Evolutionary conservation across 2,113 vertebrate genomes (phyloP), one percentile per base, ranked within the genome.

Genomic region (Nerophis lumbriciformis): DNA sequence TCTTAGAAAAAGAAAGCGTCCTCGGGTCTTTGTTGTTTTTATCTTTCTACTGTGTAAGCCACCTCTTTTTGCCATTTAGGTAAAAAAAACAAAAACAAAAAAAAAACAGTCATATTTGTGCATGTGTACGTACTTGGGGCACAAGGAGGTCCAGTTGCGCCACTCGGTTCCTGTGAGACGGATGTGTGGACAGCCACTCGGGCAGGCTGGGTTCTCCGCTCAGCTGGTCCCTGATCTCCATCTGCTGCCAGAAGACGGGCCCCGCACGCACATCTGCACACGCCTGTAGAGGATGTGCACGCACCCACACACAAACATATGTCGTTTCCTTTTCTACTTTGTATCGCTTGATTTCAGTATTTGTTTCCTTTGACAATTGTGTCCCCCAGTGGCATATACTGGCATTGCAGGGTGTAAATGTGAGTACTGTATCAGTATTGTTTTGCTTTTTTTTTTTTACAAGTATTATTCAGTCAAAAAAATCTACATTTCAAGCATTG

Each of bases 181-280:
- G 95, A 69, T 99, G 97, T 4, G 97, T 98, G 66, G 95, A 99
- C 44, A 98, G 87, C 94, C 95, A 99, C 79, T 98, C 93, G 0
- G 95, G 94, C 21, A 92, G 1, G 59, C 59, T 88, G 16, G 83
- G 84, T 28, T 90, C 85, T 12, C 90, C 93, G 1, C 58, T 76
- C 28, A 94, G 69, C 54, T 49, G 73, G 19, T 94, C 91, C 58
- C 65, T 68, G 53, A 96, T 52, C 55, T 97, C 93, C 93, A 98
- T 93, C 77, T 94, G 93, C 76, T 94, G 92, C 97, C 97, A 99
- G 80, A 98, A 96, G 2, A 98, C 93, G 0, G 93, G 90, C 62
- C 92, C 94, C 13, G 94, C 92, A 83, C 96, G 85, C 66, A 98
- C 92, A 21, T 99, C 97, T 59, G 93, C 90, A 83, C 96, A 99